Conservation (phyloP, 2,797 vertebrate species). For the Danio kyathit region DNA sequence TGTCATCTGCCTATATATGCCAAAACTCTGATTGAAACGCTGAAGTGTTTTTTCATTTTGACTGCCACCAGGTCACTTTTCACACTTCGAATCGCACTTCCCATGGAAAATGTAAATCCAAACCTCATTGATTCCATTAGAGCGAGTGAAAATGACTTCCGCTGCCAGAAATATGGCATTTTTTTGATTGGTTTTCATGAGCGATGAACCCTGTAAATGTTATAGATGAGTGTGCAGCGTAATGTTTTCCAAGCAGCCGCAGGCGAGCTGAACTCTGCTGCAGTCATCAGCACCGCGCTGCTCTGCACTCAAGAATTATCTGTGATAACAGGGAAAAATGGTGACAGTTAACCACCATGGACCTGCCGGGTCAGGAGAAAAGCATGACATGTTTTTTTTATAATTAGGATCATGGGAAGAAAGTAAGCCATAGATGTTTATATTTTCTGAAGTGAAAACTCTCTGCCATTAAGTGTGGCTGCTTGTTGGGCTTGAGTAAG, state of each 20-base stretch:
- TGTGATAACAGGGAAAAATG: background rate
- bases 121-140: conserved; percentile 25
- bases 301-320: background rate
- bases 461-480: too few relatives aligned
- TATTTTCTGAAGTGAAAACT: background rate
- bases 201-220: conserved; percentile 44
- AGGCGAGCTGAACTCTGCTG: conserved; percentile 8
- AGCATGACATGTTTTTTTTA: background rate
- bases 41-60: background rate
- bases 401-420: conserved; percentile 6
- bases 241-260: conserved; percentile 39
- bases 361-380: background rate
- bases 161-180: background rate
- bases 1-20: too few relatives aligned
- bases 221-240: conserved; percentile 36
- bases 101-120: conserved; percentile 17
- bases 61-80: conserved; percentile 29
- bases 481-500: too few relatives aligned
- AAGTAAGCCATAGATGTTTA: background rate
- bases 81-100: background rate
- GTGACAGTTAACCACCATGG: conserved; percentile 3
- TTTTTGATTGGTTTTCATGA: conserved; percentile 46
- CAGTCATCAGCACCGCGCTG: background rate
- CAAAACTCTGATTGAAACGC: background rate
- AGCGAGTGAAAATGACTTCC: conserved; percentile 31